phyloP scores from a whole-genome alignment of 2,113 vertebrate genomes.

The Naja naja region DNA sequence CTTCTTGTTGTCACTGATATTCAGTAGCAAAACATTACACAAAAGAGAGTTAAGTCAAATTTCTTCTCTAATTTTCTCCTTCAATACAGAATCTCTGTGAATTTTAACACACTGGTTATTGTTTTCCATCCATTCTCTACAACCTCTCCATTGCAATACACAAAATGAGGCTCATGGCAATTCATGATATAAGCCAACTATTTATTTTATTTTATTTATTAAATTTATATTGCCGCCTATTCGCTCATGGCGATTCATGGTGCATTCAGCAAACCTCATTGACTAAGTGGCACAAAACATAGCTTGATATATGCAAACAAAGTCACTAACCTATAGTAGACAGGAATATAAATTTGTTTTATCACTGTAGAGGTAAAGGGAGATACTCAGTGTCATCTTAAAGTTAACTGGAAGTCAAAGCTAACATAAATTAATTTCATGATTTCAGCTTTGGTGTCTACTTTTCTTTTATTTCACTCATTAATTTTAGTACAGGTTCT shows the following conservation, averaged over 20 bases:
- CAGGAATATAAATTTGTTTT: background rate
- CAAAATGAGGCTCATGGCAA: background rate
- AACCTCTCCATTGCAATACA: background rate
- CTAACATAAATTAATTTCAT: constrained; percentile 59
- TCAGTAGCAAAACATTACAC: background rate
- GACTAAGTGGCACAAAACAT: background rate
- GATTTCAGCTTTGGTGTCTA: constrained; percentile 41
- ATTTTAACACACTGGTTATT: background rate
- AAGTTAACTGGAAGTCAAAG: constrained; percentile 62
- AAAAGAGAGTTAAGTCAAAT: background rate
- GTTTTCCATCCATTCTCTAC: background rate
- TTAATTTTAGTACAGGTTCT: constrained; percentile 57
- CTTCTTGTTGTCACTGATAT: background rate
- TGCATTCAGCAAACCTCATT: background rate
- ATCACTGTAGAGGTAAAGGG: background rate
- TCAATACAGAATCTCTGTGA: background rate
- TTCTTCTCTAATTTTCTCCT: background rate
- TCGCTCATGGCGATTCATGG: background rate
- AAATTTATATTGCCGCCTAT: too few relatives aligned
- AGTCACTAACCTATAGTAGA: background rate
- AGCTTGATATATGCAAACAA: background rate
- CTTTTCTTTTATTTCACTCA: constrained; percentile 50
- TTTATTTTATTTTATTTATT: too few relatives aligned
- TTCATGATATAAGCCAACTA: background rate
- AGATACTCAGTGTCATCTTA: background rate